Base-by-base conservation (phyloP, 2,888 invertebrate genomes). In the Sericinus montela region DNA sequence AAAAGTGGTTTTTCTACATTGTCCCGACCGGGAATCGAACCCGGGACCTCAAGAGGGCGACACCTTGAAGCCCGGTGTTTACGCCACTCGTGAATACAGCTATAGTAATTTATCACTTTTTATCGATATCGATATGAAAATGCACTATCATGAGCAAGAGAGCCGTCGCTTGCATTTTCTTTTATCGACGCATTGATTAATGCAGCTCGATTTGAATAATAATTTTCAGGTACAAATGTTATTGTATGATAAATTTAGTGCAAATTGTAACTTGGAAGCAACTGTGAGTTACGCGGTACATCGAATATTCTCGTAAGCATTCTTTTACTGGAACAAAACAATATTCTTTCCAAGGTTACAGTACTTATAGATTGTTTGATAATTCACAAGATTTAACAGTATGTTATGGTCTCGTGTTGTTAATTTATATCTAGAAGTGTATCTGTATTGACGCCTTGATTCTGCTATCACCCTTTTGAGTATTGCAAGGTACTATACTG, bases 221-320 rank as follows among this genome's bases (percentile, higher is more conserved):
- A 86, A 86, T 87, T 82, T 86, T 82, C 78, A 80, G 81, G 78
- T 80, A 84, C 82, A 81, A 83, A 85, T 82, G 83, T 87, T 87
- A 87, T 86, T 85, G 86, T 88, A 80, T 86, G 85, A 88, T 87
- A 86, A 88, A 86, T 88, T 88, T 86, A 86, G 87, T 87, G 87
- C 83, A 84, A 86, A 87, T 86, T 86, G 86, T 87, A 80, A 84
- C 75, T 72, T 76, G 78, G 76, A 70, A 69, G 65, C 69, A 63
- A 67, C 71, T 69, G 65, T 71, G 64, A 76, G 65, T 65, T 71
- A 73, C 59, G 57, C 53, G 49, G 59, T 55, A 61, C 60, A 64
- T 62, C 62, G 61, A 15, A 25, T 35, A 15, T 40, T 34, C 46
- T 44, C 41, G 41, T 37, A 38, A 38, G 25, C 23, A 23, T 35